Evolutionary conservation across 2,888 invertebrate genomes (phyloP).

Genomic region (Minunthozetes semirufus): DNA sequence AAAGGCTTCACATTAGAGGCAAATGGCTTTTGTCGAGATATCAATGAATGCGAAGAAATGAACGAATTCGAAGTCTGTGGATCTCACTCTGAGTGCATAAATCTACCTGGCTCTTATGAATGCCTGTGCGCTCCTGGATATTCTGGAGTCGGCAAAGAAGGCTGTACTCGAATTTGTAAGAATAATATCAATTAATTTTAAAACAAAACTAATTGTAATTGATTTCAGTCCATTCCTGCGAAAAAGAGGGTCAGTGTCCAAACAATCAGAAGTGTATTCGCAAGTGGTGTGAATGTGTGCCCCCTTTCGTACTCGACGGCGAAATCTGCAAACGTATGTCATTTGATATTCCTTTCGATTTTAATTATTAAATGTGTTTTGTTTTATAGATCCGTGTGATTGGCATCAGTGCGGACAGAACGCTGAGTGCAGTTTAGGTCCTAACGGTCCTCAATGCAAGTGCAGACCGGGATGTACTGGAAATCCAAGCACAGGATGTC

Average conservation of each 20-base stretch:
- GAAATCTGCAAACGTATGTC: constrained; percentile 73
- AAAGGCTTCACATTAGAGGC: constrained; percentile 60
- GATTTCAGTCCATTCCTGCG: constrained; percentile 29
- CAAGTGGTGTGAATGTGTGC: constrained; percentile 82
- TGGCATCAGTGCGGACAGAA: constrained; percentile 73
- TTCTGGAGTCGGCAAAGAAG: constrained; percentile 61
- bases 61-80: constrained; percentile 71
- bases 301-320: constrained; percentile 72
- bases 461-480: constrained; percentile 65
- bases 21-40: constrained; percentile 42
- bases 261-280: constrained; percentile 82
- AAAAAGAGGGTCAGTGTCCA: constrained; percentile 68
- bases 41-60: constrained; percentile 50
- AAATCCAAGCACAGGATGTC: constrained; percentile 73
- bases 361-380: background rate
- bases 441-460: constrained; percentile 46
- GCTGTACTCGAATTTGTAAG: constrained; percentile 76
- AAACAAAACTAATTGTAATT: background rate
- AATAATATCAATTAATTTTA: background rate
- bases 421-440: constrained; percentile 53
- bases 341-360: background rate
- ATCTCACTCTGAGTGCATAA: constrained; percentile 68
- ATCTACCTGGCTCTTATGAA: constrained; percentile 67
- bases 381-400: constrained; percentile 75
- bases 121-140: constrained; percentile 79